Conservation (phyloP, 2,888 invertebrate species). For the Athalia circularis region DNA sequence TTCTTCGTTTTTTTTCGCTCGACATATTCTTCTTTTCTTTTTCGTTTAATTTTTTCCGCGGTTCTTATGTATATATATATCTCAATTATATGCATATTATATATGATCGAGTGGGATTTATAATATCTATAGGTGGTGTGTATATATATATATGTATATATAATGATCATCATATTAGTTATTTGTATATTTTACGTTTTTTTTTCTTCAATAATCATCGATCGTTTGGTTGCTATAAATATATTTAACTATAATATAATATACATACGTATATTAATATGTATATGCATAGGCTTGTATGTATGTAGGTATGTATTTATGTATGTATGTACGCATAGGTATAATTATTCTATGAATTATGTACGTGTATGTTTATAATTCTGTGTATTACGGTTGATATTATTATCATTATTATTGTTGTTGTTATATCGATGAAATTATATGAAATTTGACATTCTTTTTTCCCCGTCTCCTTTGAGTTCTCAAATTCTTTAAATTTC, state of each 20-base stretch:
- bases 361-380: not conserved
- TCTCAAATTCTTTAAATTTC: not conserved
- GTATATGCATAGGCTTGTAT: no score
- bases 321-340: no score
- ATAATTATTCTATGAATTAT: no score
- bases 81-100: slow-evolving; percentile 23
- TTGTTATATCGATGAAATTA: not conserved
- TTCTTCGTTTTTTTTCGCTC: slow-evolving; percentile 39
- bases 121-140: not conserved
- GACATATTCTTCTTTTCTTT: not conserved
- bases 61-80: no score
- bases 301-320: no score
- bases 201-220: slow-evolving; percentile 50
- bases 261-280: not conserved
- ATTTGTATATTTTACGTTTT: slow-evolving; percentile 45
- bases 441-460: not conserved
- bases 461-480: not conserved
- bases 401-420: not conserved
- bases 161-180: not conserved
- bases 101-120: slow-evolving; percentile 43
- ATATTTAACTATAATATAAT: not conserved
- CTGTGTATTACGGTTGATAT: not conserved
- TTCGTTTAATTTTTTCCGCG: slow-evolving; percentile 4
- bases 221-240: not conserved
- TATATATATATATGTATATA: not conserved